Evolutionary conservation across 2,888 invertebrate genomes (phyloP), one percentile per base, ranked within the genome.

Genomic region (Archaeoteleia sp.): DNA sequence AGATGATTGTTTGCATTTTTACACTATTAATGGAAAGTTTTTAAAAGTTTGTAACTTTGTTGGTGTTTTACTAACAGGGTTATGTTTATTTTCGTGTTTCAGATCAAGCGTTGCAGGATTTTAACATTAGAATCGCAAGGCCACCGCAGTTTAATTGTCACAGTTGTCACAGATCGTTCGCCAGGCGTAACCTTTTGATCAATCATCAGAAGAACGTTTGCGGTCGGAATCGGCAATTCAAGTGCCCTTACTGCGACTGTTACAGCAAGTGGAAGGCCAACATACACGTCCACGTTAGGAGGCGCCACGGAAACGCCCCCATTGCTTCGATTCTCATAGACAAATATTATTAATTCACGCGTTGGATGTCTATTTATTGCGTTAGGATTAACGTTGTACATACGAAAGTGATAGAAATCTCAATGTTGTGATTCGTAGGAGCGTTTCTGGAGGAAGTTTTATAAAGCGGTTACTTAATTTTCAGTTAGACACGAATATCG

Each of bases 171-270:
- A 55, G 55, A 10, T 14, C 43, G 14, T 67, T 67, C 15, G 45
- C 49, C 13, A 37, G 67, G 9, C 49, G 60, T 32, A 67, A 55
- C 35, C 10, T 61, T 29, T 35, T 67, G 51, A 43, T 51, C 25
- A 67, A 51, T 23, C 67, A 67, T 40, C 67, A 51, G 43, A 49
- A 45, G 14, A 27, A 39, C 7, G 45, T 49, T 10, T 67, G 67
- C 27, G 67, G 61, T 29, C 55, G 51, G 17, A 61, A 45, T 12
- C 54, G 67, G 10, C 60, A 51, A 32, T 67, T 67, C 54, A 67
- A 39, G 12, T 84, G 83, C 53, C 78, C 80, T 0, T 78, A 77
- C 53, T 82, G 81, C 67, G 73, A 75, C 35, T 73, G 72, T 32
- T 74, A 72, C 25, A 76, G 77, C 49, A 79, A 75, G 32, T 72